Evolutionary conservation across 1,140 invertebrate genomes (phyloP).

Genomic region (Proales similis): DNA sequence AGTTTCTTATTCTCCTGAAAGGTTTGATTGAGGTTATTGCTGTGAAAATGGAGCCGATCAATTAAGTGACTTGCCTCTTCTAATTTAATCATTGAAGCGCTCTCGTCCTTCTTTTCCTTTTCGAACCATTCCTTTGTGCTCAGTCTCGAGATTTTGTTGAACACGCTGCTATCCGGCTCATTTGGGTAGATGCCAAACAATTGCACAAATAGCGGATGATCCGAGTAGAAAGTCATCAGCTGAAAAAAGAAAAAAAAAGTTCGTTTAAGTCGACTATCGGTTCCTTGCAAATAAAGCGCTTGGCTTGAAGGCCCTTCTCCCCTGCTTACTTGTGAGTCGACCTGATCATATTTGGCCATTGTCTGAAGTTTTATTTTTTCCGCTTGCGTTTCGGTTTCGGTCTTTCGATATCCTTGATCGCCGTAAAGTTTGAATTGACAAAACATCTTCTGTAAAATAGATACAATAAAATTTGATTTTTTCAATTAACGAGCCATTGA

Average conservation of each 20-base stretch:
- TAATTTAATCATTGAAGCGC: conserved; percentile 15
- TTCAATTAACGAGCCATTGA: neutral
- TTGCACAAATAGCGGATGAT: conserved; percentile 21
- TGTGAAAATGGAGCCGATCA: neutral
- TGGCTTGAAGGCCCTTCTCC: neutral
- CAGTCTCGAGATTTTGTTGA: conserved; percentile 19
- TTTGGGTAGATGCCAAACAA: conserved; percentile 7
- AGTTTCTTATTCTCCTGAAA: conserved; percentile 28
- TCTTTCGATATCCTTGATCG: conserved; percentile 9
- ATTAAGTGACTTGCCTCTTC: conserved; percentile 8
- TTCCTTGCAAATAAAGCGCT: neutral
- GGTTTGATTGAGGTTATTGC: neutral
- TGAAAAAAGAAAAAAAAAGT: neutral
- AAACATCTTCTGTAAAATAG: conserved; percentile 29
- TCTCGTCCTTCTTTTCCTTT: conserved; percentile 22
- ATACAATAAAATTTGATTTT: neutral
- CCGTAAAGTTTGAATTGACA: conserved; percentile 37
- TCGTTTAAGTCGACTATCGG: too few species aligned
- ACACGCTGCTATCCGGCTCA: neutral
- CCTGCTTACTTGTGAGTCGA: conserved; percentile 1
- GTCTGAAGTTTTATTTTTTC: conserved; percentile 21
- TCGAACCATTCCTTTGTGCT: conserved; percentile 34
- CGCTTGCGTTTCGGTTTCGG: neutral
- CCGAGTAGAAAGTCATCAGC: conserved; percentile 8
- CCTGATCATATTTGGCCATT: conserved; percentile 13